Percentiles rank a stretch among this genome's conserved stretches.
phyloP scores from a whole-genome alignment of 2,113 vertebrate species.

The Varanus komodoensis region DNA sequence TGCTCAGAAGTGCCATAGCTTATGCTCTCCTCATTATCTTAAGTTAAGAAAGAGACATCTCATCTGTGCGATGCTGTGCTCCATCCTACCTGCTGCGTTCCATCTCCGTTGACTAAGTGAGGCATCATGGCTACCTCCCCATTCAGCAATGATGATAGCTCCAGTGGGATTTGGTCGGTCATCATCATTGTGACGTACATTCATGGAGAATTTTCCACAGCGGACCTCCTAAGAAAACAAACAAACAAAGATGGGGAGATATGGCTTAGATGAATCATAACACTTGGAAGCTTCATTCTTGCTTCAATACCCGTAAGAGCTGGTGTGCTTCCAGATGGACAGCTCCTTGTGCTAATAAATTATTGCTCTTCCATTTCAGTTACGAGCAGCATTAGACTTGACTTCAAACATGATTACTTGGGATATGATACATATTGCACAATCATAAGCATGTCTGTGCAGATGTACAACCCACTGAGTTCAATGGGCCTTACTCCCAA shows the following conservation, averaged over 20 bases:
- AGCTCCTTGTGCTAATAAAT: background rate
- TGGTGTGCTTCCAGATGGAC: background rate
- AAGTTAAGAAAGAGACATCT: background rate
- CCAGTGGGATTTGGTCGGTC: slow-evolving; percentile 99
- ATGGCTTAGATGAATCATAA: background rate
- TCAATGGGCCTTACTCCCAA: too few relatives aligned
- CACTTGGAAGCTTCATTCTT: background rate
- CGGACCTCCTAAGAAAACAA: slow-evolving; percentile 83
- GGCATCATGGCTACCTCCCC: slow-evolving; percentile 96
- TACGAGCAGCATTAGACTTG: background rate
- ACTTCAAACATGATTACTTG: background rate
- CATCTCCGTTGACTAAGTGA: slow-evolving; percentile 95
- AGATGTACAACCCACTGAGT: too few relatives aligned
- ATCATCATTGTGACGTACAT: slow-evolving; percentile 99
- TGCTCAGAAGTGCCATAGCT: background rate
- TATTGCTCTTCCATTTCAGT: background rate
- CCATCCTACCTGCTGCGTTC: slow-evolving; percentile 90
- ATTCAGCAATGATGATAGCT: slow-evolving; percentile 94
- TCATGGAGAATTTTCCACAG: slow-evolving; percentile 97
- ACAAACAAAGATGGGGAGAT: background rate
- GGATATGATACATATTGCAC: background rate
- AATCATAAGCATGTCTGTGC: too few relatives aligned
- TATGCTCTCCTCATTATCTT: background rate
- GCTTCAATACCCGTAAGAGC: background rate
- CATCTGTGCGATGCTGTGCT: background rate